Percentiles rank a stretch among this genome's conserved stretches.
phyloP scores from a whole-genome alignment of 2,888 invertebrate species.

The Muschampia plurimacula region DNA sequence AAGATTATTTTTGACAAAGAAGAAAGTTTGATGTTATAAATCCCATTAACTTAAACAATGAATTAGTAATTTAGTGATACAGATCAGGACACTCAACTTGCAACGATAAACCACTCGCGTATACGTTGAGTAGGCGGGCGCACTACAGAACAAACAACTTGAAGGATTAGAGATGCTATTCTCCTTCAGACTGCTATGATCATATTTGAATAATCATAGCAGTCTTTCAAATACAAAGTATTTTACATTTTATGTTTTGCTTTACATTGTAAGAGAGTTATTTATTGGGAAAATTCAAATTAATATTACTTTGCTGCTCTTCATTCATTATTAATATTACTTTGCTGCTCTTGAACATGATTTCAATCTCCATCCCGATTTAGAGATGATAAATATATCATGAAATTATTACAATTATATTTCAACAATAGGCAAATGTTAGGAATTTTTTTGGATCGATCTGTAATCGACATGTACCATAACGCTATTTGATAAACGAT shows the following conservation, averaged over 20 bases:
- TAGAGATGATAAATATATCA: too few relatives aligned
- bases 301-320: too few relatives aligned
- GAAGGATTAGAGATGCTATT: background rate
- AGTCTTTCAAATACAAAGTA: background rate
- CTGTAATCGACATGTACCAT: background rate
- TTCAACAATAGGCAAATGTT: too few relatives aligned
- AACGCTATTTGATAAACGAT: background rate
- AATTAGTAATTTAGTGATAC: background rate
- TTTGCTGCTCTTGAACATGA: too few relatives aligned
- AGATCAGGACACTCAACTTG: slow-evolving; percentile 3
- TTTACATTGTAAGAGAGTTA: too few relatives aligned
- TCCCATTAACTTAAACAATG: background rate
- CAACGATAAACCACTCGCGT: background rate
- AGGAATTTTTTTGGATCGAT: background rate
- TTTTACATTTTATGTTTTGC: background rate
- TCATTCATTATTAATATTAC: too few relatives aligned
- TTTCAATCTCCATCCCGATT: too few relatives aligned
- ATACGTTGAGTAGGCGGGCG: background rate
- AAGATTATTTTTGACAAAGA: too few relatives aligned
- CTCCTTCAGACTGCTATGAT: background rate
- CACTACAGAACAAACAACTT: background rate
- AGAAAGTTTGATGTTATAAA: background rate
- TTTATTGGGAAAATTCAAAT: too few relatives aligned
- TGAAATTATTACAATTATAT: too few relatives aligned
- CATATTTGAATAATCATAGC: background rate